phyloP scores from a whole-genome alignment of 2,797 vertebrate genomes.

The Thamnophis elegans region DNA sequence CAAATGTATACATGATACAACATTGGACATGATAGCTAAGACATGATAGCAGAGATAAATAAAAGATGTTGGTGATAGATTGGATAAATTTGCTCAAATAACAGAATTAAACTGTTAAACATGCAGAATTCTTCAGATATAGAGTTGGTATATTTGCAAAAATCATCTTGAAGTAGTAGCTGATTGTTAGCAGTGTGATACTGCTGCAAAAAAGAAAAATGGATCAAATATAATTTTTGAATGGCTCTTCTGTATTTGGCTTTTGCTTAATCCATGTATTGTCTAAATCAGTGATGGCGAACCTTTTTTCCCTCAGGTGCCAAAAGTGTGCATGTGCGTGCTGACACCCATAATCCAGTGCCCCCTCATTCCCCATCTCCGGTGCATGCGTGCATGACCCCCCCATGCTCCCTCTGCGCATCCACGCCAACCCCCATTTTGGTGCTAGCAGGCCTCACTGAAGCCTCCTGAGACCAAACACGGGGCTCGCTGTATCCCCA shows the following conservation, averaged over 20 bases:
- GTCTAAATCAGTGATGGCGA: background rate
- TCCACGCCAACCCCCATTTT: too few species aligned
- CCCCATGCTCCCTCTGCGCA: too few species aligned
- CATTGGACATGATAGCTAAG: background rate
- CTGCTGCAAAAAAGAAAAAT: background rate
- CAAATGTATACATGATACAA: background rate
- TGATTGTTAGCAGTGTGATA: background rate
- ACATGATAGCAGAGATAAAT: background rate
- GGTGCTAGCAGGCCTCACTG: too few species aligned
- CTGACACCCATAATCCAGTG: too few species aligned
- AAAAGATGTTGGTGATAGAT: background rate
- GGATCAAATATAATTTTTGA: background rate
- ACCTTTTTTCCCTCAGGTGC: too few species aligned
- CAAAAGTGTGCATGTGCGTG: too few species aligned
- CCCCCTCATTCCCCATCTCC: too few species aligned
- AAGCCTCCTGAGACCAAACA: too few species aligned
- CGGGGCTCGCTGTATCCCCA: too few species aligned
- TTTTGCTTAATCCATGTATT: background rate
- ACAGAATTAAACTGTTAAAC: background rate
- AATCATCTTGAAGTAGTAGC: background rate
- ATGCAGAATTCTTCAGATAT: background rate
- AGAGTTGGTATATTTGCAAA: background rate
- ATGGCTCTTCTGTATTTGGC: background rate
- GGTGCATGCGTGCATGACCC: too few species aligned
- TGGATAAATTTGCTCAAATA: background rate